Evolutionary conservation across 2,113 vertebrate species (phyloP).

Genomic region (Phasianus colchicus): DNA sequence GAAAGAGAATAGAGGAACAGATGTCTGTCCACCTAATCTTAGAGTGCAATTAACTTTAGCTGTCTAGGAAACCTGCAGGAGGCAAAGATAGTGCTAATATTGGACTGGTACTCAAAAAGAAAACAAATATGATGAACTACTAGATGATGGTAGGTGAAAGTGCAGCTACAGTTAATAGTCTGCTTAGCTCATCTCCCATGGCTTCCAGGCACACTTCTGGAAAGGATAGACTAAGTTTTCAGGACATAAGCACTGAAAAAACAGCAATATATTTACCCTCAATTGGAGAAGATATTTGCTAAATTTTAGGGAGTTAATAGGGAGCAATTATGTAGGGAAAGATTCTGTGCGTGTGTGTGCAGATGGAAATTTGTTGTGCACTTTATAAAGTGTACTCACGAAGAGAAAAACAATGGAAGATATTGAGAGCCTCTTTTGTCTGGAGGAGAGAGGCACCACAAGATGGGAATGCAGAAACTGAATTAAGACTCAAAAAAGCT

Average conservation of each 20-base stretch:
- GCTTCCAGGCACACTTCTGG: not conserved
- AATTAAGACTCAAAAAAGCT: slow-evolving; percentile 40
- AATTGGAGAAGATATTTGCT: not conserved
- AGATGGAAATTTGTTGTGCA: not conserved
- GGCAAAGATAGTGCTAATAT: not conserved
- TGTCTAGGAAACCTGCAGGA: not conserved
- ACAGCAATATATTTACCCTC: not conserved
- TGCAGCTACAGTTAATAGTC: not conserved
- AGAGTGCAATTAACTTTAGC: slow-evolving; percentile 14
- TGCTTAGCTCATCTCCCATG: not conserved
- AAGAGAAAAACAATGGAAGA: not conserved
- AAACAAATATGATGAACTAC: not conserved
- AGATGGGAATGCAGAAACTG: slow-evolving; percentile 17
- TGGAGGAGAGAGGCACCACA: not conserved
- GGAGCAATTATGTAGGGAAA: not conserved
- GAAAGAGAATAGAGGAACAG: not conserved
- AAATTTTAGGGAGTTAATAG: not conserved
- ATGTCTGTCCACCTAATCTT: slow-evolving; percentile 4
- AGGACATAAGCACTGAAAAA: not conserved
- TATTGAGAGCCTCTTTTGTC: slow-evolving; percentile 5
- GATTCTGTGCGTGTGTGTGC: too few species aligned
- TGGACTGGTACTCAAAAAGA: not conserved
- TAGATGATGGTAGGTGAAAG: not conserved
- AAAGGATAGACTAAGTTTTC: not conserved
- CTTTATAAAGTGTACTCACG: not conserved